A percentile compares a stretch with the other conserved stretches of the same genome.
phyloP scores from a whole-genome alignment of 2,797 vertebrate species.

The Pteronotus mesoamericanus region DNA sequence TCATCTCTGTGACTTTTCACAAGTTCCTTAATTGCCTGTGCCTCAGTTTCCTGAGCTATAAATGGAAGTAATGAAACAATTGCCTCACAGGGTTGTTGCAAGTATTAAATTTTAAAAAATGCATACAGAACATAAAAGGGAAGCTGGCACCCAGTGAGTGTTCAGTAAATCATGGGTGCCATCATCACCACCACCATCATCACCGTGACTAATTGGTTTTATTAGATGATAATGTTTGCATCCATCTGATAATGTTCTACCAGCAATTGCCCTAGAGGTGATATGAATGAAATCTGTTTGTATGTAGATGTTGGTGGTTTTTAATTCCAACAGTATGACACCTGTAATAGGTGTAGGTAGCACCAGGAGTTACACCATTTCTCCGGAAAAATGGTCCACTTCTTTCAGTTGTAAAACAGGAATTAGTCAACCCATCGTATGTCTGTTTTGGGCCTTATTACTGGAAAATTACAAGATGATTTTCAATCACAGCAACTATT shows the following conservation, averaged over 20 bases:
- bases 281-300: not conserved
- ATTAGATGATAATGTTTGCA: not conserved
- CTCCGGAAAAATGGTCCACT: not conserved
- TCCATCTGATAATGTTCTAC: not conserved
- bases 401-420: not conserved
- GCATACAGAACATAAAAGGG: not conserved
- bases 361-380: not conserved
- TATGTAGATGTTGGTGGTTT: not conserved
- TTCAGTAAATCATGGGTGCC: not conserved
- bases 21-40: not conserved
- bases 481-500: slow-evolving; percentile 38
- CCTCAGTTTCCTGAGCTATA: not conserved
- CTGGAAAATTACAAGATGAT: slow-evolving; percentile 28
- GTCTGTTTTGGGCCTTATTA: slow-evolving; percentile 21
- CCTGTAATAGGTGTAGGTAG: not conserved
- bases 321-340: slow-evolving; percentile 12
- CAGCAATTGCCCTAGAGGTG: not conserved
- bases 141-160: not conserved
- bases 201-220: not conserved
- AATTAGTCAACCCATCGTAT: not conserved
- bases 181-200: not conserved
- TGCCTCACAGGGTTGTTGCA: not conserved
- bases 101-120: not conserved
- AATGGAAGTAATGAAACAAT: not conserved
- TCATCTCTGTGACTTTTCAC: not conserved